Evolutionary conservation across 2,113 vertebrate species (phyloP), one percentile per base, ranked within the genome.

Genomic region (Phalacrocorax pelagicus): DNA sequence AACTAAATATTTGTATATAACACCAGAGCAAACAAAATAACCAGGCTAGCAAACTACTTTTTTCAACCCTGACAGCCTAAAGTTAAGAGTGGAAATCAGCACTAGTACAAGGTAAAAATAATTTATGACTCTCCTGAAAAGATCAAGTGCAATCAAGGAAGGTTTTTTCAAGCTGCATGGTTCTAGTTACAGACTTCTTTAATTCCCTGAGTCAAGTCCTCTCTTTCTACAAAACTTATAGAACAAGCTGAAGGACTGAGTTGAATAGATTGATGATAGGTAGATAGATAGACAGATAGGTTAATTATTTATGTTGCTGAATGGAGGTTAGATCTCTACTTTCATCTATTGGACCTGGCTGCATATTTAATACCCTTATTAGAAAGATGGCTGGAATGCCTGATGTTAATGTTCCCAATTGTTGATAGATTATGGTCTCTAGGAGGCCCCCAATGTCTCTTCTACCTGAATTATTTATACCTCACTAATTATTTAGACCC

Each of bases 251-350:
- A 73, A 88, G 9, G 32, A 55, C 3, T 88, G 16, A 51, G 27
- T 62, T 83, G 55, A 92, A 63, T 54, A 66, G 54, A 80, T 49
- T 73, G 38, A 77, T 65, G 51, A 83, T 81, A 77, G 30, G 40
- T 84, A 74, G 78, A 74, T 75, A 78, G 47, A 83, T 27, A 92
- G 84, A 92, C 44, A 92, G 78, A 47, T n/a, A 12, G 6, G 86
- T 94, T 90, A 86, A 96, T 80, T 92, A 92, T 96, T 96, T 81
- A 92, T 87, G 30, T 54, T 85, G 32, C 66, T 92, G 84, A 93
- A 90, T 80, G 36, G 74, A 94, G 66, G 74, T 77, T 44, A 90
- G 84, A 72, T 85, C 26, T 85, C 58, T 85, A 40, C 62, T 93
- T 94, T 72, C 36, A 61, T 87, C 34, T 72, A 79, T 91, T 72